Base-by-base conservation (phyloP, 2,888 invertebrate species). In the Acronicta psi region DNA sequence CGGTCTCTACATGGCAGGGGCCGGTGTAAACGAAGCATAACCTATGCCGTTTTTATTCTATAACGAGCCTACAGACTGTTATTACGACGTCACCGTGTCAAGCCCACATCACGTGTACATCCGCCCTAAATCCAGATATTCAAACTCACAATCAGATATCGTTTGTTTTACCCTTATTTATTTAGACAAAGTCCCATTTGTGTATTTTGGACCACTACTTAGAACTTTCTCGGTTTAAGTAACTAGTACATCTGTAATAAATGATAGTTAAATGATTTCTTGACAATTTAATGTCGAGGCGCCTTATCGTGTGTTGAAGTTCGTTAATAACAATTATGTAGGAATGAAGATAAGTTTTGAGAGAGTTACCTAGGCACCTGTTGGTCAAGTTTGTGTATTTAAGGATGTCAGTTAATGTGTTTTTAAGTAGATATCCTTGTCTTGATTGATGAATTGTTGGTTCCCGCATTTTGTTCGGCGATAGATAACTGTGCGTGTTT, bases 71-170 rank as follows among this genome's bases (percentile, higher is more conserved):
- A 82, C 83, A 83, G 85, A 87, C 92, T 91, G 88, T 93, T 89
- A 93, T 93, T 93, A 93, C 84, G 77, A 85, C 92, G 90, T 94
- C 92, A 91, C 86, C 80, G 69, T 88, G 92, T 92, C 93, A 92
- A 83, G 85, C 92, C 91, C 85, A 88, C 88, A 90, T 93, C 92
- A 93, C 82, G 76, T 83, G 81, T 72, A 89, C 91, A 92, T 93
- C 92, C 93, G 92, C 91, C 90, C 89, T 83, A 83, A 83, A 88
- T 86, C 82, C 86, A 82, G 79, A 84, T 83, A 83, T 83, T 72
- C 57, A 53, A 81, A 75, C 81, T 79, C 70, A 88, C 82, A 88
- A 91, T 89, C 88, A 84, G 86, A 89, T 86, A 88, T 82, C 82
- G 81, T 87, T 86, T 87, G 84, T 86, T 87, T 82, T 79, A 79